Base-by-base conservation (phyloP, 2,797 vertebrate genomes). In the Microctenopoma lineatum region DNA sequence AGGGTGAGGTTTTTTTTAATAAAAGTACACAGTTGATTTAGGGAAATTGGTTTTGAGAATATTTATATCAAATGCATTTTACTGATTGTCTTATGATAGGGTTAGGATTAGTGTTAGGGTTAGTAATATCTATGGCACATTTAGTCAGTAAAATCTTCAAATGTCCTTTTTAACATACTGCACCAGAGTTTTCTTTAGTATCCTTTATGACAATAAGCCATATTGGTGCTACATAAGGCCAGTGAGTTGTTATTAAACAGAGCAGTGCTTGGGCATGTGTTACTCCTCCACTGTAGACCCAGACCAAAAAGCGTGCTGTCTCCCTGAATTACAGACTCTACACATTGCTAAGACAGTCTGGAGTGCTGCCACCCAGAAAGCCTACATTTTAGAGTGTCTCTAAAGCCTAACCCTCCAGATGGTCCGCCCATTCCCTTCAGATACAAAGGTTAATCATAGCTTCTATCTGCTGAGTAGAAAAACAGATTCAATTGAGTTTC, bases 201-300 rank as follows among this genome's bases (percentile, higher is more conserved):
- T 27, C 54, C 56, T 79, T 67, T 67, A 76, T 84, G 70, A 76
- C 39, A 58, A 56, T 4, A 10, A 65, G 58, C 56, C 50, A 66
- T 72, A 64, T 34, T 62, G 70, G 25, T 61, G 56, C 48, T 46
- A 51, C 62, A 70, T n/a, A 15, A 63, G 66, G 76, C 69, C 55
- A 83, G 5, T 61, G 46, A 80, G 57, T 58, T 77, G 73, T 75
- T 82, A 89, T 85, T 82, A 89, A 34, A 80, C 25, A 39, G 53
- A 75, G 42, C 25, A 39, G 56, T 73, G 42, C 54, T 69, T 55
- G n/a, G 58, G 60, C 64, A 73, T 66, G 62, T 71, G 27, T 56
- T 65, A 3, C 55, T 27, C 32, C 56, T 3, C 32, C 71, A 36
- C 51, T 47, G 18, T 21, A 70, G 57, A 26, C 50, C n/a, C 32